A percentile compares a stretch with the other conserved stretches of the same genome.
Evolutionary conservation across 1,140 invertebrate species (phyloP).

Genomic region (Euwallacea fornicatus): DNA sequence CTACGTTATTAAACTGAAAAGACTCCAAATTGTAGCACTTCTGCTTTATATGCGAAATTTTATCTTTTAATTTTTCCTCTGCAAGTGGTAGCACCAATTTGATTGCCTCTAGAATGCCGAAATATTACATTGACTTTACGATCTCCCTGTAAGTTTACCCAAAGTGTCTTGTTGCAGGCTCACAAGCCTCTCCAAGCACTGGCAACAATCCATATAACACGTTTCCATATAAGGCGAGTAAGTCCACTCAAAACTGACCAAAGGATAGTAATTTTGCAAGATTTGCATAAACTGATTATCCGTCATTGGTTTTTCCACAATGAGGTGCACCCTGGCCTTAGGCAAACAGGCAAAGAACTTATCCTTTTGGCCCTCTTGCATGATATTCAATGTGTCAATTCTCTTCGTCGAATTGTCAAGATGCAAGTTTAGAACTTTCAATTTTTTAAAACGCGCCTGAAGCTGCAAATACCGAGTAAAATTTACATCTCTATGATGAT

Average conservation of each 20-base stretch:
- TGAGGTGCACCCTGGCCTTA: slow-evolving; percentile 22
- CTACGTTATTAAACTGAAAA: slow-evolving; percentile 12
- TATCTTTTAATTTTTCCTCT: slow-evolving; percentile 8
- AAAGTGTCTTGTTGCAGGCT: slow-evolving; percentile 14
- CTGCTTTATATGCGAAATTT: slow-evolving; percentile 6
- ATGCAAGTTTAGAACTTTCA: slow-evolving; percentile 29
- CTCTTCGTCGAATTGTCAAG: slow-evolving; percentile 25
- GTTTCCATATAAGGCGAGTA: slow-evolving; percentile 15
- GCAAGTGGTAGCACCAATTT: slow-evolving; percentile 2
- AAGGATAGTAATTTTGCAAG: slow-evolving; percentile 15
- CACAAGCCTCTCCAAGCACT: slow-evolving; percentile 23
- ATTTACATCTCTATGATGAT: background rate
- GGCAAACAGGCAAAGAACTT: slow-evolving; percentile 24
- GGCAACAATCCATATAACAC: slow-evolving; percentile 13
- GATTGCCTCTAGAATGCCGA: slow-evolving; percentile 1
- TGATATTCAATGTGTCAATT: slow-evolving; percentile 8
- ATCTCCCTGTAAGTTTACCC: background rate
- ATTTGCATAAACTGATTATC: slow-evolving; percentile 16
- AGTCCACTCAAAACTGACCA: slow-evolving; percentile 19
- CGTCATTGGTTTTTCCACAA: slow-evolving; percentile 20
- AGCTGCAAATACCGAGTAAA: slow-evolving; percentile 4
- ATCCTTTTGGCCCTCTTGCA: slow-evolving; percentile 21
- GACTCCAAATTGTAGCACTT: slow-evolving; percentile 23
- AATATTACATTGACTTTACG: background rate
- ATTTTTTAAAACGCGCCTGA: slow-evolving; percentile 8